phyloP scores from a whole-genome alignment of 1,140 invertebrate genomes.

The Drosophila rhopaloa region DNA sequence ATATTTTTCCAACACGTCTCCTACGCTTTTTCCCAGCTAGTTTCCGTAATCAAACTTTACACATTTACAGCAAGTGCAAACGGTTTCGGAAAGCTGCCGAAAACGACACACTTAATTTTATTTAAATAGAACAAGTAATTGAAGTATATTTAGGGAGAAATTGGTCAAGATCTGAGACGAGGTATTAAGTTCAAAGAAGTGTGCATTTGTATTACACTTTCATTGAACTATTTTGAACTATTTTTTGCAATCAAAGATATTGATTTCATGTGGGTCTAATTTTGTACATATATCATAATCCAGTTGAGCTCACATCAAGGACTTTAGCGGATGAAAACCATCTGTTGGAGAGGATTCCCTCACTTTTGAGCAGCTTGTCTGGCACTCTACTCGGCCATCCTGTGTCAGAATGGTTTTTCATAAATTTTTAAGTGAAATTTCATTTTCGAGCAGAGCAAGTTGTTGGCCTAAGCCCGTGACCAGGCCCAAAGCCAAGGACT shows the following conservation, averaged over 20 bases:
- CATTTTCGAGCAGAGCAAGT: conserved; percentile 55
- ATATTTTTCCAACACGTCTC: background rate
- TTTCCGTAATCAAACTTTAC: conserved; percentile 73
- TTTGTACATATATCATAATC: background rate
- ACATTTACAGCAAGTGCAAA: conserved; percentile 71
- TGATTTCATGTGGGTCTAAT: background rate
- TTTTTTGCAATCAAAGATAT: background rate
- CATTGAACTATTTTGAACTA: background rate
- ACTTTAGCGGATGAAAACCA: conserved; percentile 12
- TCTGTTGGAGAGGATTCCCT: conserved; percentile 29
- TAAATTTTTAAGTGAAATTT: conserved; percentile 74
- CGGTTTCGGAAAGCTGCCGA: conserved; percentile 30
- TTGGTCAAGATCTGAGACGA: too few relatives aligned
- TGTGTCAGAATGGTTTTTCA: conserved; percentile 64
- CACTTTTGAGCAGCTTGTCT: conserved; percentile 49
- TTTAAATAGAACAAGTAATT: conserved; percentile 4
- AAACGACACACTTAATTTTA: conserved; percentile 1
- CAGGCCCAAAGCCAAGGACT: conserved; percentile 45
- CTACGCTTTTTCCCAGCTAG: conserved; percentile 5
- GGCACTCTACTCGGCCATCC: conserved; percentile 37
- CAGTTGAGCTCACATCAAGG: background rate
- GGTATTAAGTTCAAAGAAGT: too few relatives aligned
- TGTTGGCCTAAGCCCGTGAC: conserved; percentile 37
- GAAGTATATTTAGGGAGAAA: background rate
- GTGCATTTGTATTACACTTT: background rate